A percentile compares a stretch with the other conserved stretches of the same genome.
These are phyloP conservation scores for Genyomyrus donnyi DNA, from an alignment of 2,113 vertebrate genomes.

Conservation along the genomic window DNA sequence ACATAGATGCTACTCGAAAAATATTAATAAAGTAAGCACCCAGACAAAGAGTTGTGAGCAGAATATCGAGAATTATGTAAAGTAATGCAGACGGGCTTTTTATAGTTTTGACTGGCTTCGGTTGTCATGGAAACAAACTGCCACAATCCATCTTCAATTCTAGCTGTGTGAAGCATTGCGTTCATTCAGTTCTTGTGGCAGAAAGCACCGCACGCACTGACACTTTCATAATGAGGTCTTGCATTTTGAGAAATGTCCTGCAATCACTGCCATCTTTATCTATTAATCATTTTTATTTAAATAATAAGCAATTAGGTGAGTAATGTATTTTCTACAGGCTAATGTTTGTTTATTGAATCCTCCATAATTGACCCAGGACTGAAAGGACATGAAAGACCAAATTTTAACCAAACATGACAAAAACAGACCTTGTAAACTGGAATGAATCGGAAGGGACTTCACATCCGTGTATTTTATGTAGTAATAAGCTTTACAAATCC, in stretches of 20 bases:
- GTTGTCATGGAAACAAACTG: conserved; percentile 49
- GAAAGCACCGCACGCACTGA: neutral
- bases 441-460: neutral
- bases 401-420: neutral
- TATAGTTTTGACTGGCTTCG: conserved; percentile 41
- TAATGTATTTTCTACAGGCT: neutral
- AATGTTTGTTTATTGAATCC: neutral
- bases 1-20: conserved; percentile 21
- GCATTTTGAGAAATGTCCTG: neutral
- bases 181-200: conserved; percentile 22
- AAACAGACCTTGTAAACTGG: neutral
- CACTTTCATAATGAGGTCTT: neutral
- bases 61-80: conserved; percentile 56
- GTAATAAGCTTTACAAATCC: neutral
- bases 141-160: conserved; percentile 37
- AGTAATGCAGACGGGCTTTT: conserved; percentile 46
- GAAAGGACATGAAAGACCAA: neutral
- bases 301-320: neutral
- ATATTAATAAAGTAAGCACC: conserved; percentile 22
- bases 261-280: neutral
- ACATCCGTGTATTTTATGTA: neutral
- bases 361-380: neutral
- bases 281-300: neutral
- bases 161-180: conserved; percentile 26
- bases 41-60: conserved; percentile 27